Evolutionary conservation across 2,113 vertebrate genomes (phyloP).

Genomic region (Sylvilagus bachmani): DNA sequence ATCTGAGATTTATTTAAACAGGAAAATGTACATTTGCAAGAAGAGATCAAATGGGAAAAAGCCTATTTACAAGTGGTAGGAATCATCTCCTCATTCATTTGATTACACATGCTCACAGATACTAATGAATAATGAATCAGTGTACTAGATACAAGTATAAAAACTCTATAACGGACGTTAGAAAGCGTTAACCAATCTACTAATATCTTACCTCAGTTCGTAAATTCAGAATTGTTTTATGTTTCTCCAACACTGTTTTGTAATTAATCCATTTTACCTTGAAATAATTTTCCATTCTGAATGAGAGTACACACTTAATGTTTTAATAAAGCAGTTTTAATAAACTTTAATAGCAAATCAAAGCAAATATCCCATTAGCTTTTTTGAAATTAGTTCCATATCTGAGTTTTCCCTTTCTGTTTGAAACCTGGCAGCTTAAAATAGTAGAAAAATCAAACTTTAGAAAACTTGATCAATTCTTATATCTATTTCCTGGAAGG

Average conservation of each 20-base stretch:
- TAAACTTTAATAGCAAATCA: slow-evolving; percentile 39
- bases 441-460: not conserved
- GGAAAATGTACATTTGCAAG: slow-evolving; percentile 57
- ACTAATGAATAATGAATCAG: not conserved
- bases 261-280: slow-evolving; percentile 28
- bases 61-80: not conserved
- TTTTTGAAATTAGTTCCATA: slow-evolving; percentile 12
- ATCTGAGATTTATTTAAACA: slow-evolving; percentile 71
- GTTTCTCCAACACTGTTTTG: not conserved
- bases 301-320: slow-evolving; percentile 47
- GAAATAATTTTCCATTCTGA: not conserved
- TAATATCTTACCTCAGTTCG: slow-evolving; percentile 1
- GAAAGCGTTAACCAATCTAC: not conserved
- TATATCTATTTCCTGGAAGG: slow-evolving; percentile 1
- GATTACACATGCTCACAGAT: not conserved
- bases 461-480: not conserved
- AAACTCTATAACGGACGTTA: not conserved
- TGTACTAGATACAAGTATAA: not conserved
- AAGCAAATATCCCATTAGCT: not conserved
- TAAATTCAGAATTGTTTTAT: slow-evolving; percentile 27
- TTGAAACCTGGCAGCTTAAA: slow-evolving; percentile 44
- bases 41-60: slow-evolving; percentile 59
- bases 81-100: slow-evolving; percentile 4
- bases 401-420: not conserved
- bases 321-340: not conserved